Evolutionary conservation across 1,140 invertebrate species (phyloP), one percentile per base, ranked within the genome.

Genomic region (Lerema accius): DNA sequence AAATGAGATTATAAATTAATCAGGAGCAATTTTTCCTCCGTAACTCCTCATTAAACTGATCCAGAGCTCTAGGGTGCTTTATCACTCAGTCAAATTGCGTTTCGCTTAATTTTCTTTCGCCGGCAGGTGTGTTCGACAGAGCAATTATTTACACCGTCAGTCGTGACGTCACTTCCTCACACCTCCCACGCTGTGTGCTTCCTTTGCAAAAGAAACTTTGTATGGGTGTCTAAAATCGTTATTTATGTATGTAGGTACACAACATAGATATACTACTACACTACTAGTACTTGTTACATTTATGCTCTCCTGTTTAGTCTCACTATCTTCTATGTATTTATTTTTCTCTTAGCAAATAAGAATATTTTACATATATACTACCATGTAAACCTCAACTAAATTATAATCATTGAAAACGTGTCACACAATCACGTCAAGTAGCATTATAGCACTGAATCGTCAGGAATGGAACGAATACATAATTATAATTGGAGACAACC

Each of bases 51-150:
- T 89, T 89, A 89, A 89, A 89, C 76, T 86, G 80, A 90, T 90
- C 84, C 86, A 82, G 73, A 70, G 78, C 78, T 69, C 69, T 78
- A 73, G 82, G 88, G 88, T 90, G 80, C 84, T 88, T 89, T 82
- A 89, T 90, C 88, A 90, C 82, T 90, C 88, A 90, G 84, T 90
- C 86, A 89, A 90, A 90, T 89, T 88, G 84, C 84, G 88, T 90
- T 90, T 84, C 85, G 76, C 85, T 90, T 90, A 90, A 90, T 90
- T 90, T 90, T 90, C 86, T 90, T 90, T 90, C 74, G 76, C 77
- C 80, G 79, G 84, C 88, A 90, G 88, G 88, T 90, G 88, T 88
- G 84, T 90, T 90, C 88, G 86, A 90, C 88, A 88, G 86, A 87
- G 86, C 82, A 90, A 90, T 90, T 90, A 90, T 90, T 90, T 89